Base-by-base conservation (phyloP, 2,113 vertebrate species). In the Meleagris gallopavo region DNA sequence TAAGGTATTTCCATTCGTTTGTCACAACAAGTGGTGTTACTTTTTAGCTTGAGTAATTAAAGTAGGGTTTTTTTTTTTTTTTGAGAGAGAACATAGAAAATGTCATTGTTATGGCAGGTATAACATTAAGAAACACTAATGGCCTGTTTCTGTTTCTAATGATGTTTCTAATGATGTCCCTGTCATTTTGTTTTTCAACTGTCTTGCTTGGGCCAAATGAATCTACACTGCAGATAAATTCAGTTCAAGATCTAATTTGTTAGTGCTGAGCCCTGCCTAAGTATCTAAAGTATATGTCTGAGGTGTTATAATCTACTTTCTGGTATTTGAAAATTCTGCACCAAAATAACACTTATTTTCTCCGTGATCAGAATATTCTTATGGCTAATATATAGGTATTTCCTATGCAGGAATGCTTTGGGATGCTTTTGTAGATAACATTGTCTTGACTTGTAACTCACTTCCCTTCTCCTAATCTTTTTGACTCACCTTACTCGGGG, bases 151-250 rank as follows among this genome's bases (percentile, higher is more conserved):
- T 87, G 4, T 87, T 60, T 92, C 38, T 90, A 78, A 60, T 74
- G 22, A 87, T 90, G 36, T 62, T n/a, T n/a, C n/a, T n/a, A n/a
- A n/a, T 93, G 69, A 74, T 62, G 43, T 73, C 4, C 34, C 17
- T 86, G 55, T 29, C 80, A 21, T 81, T 90, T 82, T 89, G 36
- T 79, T 81, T 95, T 95, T 82, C 70, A 69, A 64, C 85, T 94
- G 84, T 72, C 75, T 88, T 90, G 83, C 52, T n/a, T 84, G 62
- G 32, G 34, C 32, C 74, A 94, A 75, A 71, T 85, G 65, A 66
- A 81, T 93, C 32, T 19, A 78, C 27, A 77, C 6, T 36, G 27
- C 30, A 66, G 48, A 57, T 60, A 11, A 87, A 74, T 88, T 90
- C 78, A 80, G 22, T 29, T 80, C 21, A 84, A 88, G 50, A 38